Base-by-base conservation (phyloP, 2,113 vertebrate genomes). In the Progne subis region DNA sequence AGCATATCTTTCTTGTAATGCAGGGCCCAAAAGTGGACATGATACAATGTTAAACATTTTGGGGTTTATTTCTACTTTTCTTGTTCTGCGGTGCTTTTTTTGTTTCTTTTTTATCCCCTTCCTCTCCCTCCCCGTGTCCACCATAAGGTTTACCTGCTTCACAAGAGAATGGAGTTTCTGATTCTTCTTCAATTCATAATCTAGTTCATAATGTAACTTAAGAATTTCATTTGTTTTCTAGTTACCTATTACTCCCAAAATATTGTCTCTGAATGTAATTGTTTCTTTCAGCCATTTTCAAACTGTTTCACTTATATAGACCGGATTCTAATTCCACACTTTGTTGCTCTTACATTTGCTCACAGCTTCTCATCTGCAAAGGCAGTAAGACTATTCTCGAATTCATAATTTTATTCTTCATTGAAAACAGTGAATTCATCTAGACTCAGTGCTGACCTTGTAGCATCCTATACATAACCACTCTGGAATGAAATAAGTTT, bases 111-210 rank as follows among this genome's bases (percentile, higher is more conserved):
- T 44, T 11, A 31, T 41, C 19, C 10, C 9, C 2, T 56, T 15
- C 10, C 12, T 31, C 12, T 11, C 47, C 2, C 34, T 31, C 7
- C 23, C 28, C 2, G 0, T 28, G 14, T 59, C 18, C 9, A 34
- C 29, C 14, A 3, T 41, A 32, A 79, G 29, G 16, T 56, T 83
- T 77, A n/a, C 5, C 10, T 72, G 8, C 20, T 86, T 68, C 18
- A 49, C 5, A 79, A 52, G 3, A 70, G 2, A 14, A 55, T 7
- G 21, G 19, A 55, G 4, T 68, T 55, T 26, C 18, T 59, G 23
- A 46, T 60, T 77, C 50, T 68, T 86, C 44, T 60, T 86, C 50
- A 61, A 15, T 8, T 56, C 37, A 43, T 63, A n/a, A 53, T 26
- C 8, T 47, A 70, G 12, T 44, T 76, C 11, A 56, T 47, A 32